These are phyloP conservation scores for Percopsis transmontana DNA, from an alignment of 2,113 vertebrate genomes.

Conservation along the genomic window DNA sequence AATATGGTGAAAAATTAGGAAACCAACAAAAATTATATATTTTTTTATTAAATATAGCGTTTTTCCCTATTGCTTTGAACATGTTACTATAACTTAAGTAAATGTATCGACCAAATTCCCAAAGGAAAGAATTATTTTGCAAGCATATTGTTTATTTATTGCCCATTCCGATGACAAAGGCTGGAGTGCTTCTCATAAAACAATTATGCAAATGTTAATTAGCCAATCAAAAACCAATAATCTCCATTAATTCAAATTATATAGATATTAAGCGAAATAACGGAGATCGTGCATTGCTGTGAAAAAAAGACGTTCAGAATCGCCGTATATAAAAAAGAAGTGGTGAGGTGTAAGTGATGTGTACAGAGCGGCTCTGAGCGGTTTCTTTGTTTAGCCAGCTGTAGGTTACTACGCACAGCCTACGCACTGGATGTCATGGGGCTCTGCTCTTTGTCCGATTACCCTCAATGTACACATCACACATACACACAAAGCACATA, in stretches of 20 bases:
- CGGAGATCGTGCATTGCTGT: constrained; percentile 40
- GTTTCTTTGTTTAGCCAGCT: constrained; percentile 81
- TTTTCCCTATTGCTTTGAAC: background rate
- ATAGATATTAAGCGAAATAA: constrained; percentile 40
- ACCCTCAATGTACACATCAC: constrained; percentile 59
- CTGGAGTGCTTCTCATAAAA: constrained; percentile 55
- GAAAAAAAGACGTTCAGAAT: constrained; percentile 19
- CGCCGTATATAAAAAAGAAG: constrained; percentile 21
- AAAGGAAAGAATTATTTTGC: constrained; percentile 17
- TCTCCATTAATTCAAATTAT: constrained; percentile 37
- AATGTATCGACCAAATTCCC: constrained; percentile 4
- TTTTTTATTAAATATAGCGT: background rate
- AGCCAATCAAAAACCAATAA: constrained; percentile 73
- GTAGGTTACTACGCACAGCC: constrained; percentile 67
- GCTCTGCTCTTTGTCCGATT: constrained; percentile 79
- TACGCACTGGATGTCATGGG: constrained; percentile 74
- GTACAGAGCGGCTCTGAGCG: constrained; percentile 39
- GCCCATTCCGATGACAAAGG: constrained; percentile 64
- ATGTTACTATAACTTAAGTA: background rate
- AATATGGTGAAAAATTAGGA: background rate
- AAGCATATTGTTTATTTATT: constrained; percentile 32
- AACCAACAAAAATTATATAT: background rate
- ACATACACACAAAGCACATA: constrained; percentile 12
- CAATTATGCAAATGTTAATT: constrained; percentile 76
- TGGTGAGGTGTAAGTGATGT: constrained; percentile 27